Conservation (phyloP, 2,888 invertebrate genomes). For the Saturnia pavonia region DNA sequence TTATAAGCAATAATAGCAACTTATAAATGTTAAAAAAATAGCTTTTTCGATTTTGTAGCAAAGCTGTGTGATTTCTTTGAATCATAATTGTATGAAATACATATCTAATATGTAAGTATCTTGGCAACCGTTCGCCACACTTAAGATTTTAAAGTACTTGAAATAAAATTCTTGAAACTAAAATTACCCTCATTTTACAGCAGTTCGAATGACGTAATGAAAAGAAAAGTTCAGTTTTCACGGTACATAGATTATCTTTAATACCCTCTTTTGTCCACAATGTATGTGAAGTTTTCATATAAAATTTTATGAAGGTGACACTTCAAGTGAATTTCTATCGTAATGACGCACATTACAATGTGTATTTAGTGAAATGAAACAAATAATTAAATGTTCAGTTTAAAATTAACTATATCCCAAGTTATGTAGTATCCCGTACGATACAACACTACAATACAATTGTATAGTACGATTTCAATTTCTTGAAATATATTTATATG, state of each 20-base stretch:
- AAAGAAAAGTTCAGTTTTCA: constrained; percentile 66
- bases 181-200: constrained; percentile 53
- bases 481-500: constrained; percentile 45
- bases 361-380: not conserved
- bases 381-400: not conserved
- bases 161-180: constrained; percentile 38
- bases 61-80: not conserved
- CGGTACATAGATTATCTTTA: constrained; percentile 68
- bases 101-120: constrained; percentile 10
- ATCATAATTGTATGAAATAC: not conserved
- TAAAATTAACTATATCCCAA: no score
- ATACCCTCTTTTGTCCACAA: constrained; percentile 68
- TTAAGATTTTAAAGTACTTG: constrained; percentile 24
- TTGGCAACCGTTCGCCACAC: constrained; percentile 12
- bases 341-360: constrained; percentile 39
- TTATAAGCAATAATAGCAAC: no score
- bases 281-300: constrained; percentile 66
- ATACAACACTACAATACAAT: no score
- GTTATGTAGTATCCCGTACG: no score
- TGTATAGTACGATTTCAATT: constrained; percentile 34
- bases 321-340: constrained; percentile 56
- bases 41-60: no score
- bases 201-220: constrained; percentile 58
- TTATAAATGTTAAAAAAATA: no score
- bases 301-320: constrained; percentile 64